These are phyloP conservation scores for Trididemnum clinides DNA, from an alignment of 23 tunicate species.

Conservation along the genomic window DNA sequence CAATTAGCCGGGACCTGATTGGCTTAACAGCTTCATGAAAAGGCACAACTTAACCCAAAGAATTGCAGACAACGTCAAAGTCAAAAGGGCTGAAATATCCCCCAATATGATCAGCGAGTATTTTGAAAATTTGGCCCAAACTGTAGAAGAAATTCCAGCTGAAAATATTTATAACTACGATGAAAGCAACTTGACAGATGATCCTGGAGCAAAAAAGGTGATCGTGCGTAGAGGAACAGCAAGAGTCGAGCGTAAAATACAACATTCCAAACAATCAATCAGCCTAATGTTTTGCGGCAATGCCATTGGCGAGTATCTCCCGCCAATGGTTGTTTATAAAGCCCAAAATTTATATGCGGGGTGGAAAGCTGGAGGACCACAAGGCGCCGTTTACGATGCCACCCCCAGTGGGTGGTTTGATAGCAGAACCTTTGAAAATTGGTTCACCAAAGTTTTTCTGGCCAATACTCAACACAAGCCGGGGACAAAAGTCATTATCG, in stretches of 20 bases:
- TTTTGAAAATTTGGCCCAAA: background rate
- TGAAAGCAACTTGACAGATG: constrained; percentile 15
- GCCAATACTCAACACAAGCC: background rate
- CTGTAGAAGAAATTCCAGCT: background rate
- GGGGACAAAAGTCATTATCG: background rate
- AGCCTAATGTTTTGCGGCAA: constrained; percentile 25
- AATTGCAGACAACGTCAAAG: constrained; percentile 19
- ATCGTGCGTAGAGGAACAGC: constrained; percentile 7
- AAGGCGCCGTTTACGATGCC: constrained; percentile 23
- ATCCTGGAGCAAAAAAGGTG: constrained; percentile 5
- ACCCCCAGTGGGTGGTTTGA: constrained; percentile 22
- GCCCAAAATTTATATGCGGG: constrained; percentile 2
- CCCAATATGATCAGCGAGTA: background rate
- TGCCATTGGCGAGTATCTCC: constrained; percentile 4
- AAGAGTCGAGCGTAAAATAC: background rate
- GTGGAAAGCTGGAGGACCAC: constrained; percentile 30
- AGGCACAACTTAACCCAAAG: constrained; percentile 6
- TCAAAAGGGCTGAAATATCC: constrained; percentile 4
- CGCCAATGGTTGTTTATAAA: constrained; percentile 34
- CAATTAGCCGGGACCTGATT: too few species aligned
- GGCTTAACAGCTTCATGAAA: too few species aligned
- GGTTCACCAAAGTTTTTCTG: constrained; percentile 1
- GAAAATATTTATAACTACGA: constrained; percentile 21
- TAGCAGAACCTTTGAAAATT: constrained; percentile 19
- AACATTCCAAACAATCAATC: constrained; percentile 8